Evolutionary conservation across 2,113 vertebrate species (phyloP).

Genomic region (Myiopsitta monachus): DNA sequence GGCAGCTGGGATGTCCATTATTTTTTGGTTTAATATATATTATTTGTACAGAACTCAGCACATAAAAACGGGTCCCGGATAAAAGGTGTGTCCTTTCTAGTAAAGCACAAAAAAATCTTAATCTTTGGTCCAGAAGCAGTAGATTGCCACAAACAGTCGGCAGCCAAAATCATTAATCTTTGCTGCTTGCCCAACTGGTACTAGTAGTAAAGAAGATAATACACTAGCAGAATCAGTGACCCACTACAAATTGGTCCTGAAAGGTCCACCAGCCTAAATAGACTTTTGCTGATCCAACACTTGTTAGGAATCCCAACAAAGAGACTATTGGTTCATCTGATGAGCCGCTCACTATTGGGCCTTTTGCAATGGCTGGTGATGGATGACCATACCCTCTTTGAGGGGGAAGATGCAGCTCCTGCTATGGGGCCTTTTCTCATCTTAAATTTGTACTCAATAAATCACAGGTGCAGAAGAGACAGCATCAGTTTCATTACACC

Average conservation of each 20-base stretch:
- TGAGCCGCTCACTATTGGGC: constrained; percentile 89
- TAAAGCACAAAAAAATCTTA: constrained; percentile 82
- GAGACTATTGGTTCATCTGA: constrained; percentile 93
- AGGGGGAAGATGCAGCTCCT: constrained; percentile 85
- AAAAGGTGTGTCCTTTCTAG: constrained; percentile 77
- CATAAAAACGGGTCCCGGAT: constrained; percentile 63
- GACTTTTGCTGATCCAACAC: constrained; percentile 99
- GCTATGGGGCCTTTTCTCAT: constrained; percentile 89
- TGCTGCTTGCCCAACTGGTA: constrained; percentile 91
- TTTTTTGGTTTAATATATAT: constrained; percentile 26
- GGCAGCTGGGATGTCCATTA: constrained; percentile 16
- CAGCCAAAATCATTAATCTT: constrained; percentile 98
- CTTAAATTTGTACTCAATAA: constrained; percentile 90
- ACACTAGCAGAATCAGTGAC: constrained; percentile 93
- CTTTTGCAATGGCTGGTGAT: constrained; percentile 94
- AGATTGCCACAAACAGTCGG: constrained; percentile 77
- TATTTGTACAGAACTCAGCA: constrained; percentile 68
- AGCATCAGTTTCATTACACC: constrained; percentile 88
- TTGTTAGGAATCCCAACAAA: constrained; percentile 99
- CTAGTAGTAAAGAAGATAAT: constrained; percentile 94
- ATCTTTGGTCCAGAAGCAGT: constrained; percentile 80
- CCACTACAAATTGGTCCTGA: constrained; percentile 99
- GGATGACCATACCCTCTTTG: constrained; percentile 91
- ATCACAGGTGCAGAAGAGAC: constrained; percentile 87
- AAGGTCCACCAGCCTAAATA: constrained; percentile 99